Evolutionary conservation across 2,888 invertebrate species (phyloP).

Genomic region (Beris morrisii): DNA sequence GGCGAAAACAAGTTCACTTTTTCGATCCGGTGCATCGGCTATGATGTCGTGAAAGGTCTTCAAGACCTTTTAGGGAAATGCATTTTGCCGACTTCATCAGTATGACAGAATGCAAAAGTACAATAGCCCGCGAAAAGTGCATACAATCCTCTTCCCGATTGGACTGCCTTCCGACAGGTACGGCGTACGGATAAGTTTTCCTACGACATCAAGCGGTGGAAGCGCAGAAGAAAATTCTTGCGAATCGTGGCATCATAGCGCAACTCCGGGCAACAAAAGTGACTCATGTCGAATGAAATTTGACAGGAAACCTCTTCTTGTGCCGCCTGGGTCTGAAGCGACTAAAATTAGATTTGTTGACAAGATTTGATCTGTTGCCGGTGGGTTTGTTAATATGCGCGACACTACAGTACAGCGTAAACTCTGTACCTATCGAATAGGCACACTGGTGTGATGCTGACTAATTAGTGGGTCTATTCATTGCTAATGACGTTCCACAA

Average conservation of each 20-base stretch:
- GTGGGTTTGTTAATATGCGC: conserved; percentile 12
- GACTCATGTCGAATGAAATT: conserved; percentile 30
- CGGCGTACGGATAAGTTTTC: background rate
- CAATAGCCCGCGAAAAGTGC: conserved; percentile 22
- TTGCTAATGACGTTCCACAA: conserved; percentile 8
- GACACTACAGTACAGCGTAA: background rate
- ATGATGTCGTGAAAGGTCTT: background rate
- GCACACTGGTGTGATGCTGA: background rate
- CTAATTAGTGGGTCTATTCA: conserved; percentile 16
- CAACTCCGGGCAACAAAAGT: conserved; percentile 20
- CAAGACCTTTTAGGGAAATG: conserved; percentile 26
- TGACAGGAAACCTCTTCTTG: conserved; percentile 26
- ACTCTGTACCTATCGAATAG: background rate
- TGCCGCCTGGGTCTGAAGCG: background rate
- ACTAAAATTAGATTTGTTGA: conserved; percentile 24
- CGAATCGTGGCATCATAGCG: conserved; percentile 13
- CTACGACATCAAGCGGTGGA: background rate
- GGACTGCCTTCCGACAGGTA: conserved; percentile 21
- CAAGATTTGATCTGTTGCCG: conserved; percentile 19
- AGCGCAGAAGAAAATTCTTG: conserved; percentile 20
- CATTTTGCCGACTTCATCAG: conserved; percentile 7
- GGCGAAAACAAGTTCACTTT: conserved; percentile 30
- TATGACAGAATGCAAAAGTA: conserved; percentile 15
- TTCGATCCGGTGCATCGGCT: conserved; percentile 1
- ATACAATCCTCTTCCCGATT: conserved; percentile 27